Base-by-base conservation (phyloP, 2,888 invertebrate genomes). In the Phorcus lineatus region DNA sequence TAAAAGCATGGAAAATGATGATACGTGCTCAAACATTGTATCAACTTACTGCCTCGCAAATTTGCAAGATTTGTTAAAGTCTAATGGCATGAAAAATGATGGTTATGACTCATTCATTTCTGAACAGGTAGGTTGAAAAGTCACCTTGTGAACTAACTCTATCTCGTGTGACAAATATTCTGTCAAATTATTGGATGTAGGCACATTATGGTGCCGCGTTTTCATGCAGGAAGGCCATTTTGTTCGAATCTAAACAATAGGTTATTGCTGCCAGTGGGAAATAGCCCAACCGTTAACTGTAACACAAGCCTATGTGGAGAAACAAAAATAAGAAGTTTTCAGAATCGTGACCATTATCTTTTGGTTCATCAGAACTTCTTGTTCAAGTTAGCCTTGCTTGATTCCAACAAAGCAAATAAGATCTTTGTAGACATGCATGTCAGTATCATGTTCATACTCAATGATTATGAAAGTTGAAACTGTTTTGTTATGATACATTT, bases 301-400 rank as follows among this genome's bases (percentile, higher is more conserved):
- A 62, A 62, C 62, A 24, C 62, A 24, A 62, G 62, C 62, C 17
- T 62, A 13, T 24, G 16, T 7, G 16, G 28, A 28, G 62, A 62
- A 62, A 62, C 62, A 24, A 24, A 28, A 24, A 16, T 62, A 47
- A 28, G 28, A 62, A 62, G 13, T 62, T 24, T 62, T 16, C 28
- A 62, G 62, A 62, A 24, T 62, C 62, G 62, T 62, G 62, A 62
- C 62, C 24, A 62, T 62, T 62, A 62, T 62, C 62, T 62, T 62
- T 62, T 62, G 28, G 62, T 28, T 62, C 62, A 62, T 62, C 62
- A 28, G 28, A 28, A 24, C 62, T 62, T 24, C 28, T 17, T 62
- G 62, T 62, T 24, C 2, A 7, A 17, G 28, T 62, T 24, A 0
- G 62, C 28, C 28, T 28, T 24, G 62, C 24, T 62, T 62, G 62